Percentiles rank a stretch among this genome's conserved stretches.
Evolutionary conservation across 2,113 vertebrate species (phyloP).

Genomic region (Carassius auratus): DNA sequence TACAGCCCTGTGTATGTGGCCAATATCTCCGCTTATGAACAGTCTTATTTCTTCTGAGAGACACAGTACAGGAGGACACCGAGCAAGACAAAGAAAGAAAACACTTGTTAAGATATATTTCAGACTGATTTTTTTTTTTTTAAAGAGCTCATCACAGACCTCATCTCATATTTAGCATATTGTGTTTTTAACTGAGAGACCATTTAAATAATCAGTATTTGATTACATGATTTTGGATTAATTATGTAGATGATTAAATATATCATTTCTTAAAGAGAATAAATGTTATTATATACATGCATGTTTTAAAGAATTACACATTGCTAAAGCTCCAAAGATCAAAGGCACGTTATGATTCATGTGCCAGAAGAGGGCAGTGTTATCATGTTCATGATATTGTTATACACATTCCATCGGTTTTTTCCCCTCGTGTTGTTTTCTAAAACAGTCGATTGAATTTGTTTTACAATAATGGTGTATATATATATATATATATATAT

Average conservation of each 20-base stretch:
- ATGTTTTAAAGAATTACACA: neutral
- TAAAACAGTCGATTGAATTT: neutral
- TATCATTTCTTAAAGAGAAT: neutral
- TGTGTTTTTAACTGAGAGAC: neutral
- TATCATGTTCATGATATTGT: neutral
- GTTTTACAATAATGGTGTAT: neutral
- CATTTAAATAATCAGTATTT: neutral
- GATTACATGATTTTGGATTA: neutral
- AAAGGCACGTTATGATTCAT: neutral
- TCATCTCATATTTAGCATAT: neutral
- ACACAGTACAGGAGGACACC: neutral
- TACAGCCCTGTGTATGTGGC: constrained; percentile 70
- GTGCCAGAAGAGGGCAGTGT: constrained; percentile 39
- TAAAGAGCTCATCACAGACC: neutral
- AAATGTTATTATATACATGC: neutral
- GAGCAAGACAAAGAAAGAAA: neutral
- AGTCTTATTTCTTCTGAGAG: constrained; percentile 51
- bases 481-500: no score
- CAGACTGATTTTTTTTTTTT: neutral
- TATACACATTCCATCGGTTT: neutral
- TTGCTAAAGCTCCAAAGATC: neutral
- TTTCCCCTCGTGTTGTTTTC: neutral
- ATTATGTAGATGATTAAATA: neutral
- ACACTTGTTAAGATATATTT: neutral
- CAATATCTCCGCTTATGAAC: constrained; percentile 49